These are phyloP conservation scores for Echinarachnius parma DNA, from an alignment of 53 echinoderm and acorn worm genomes.

Conservation along the genomic window DNA sequence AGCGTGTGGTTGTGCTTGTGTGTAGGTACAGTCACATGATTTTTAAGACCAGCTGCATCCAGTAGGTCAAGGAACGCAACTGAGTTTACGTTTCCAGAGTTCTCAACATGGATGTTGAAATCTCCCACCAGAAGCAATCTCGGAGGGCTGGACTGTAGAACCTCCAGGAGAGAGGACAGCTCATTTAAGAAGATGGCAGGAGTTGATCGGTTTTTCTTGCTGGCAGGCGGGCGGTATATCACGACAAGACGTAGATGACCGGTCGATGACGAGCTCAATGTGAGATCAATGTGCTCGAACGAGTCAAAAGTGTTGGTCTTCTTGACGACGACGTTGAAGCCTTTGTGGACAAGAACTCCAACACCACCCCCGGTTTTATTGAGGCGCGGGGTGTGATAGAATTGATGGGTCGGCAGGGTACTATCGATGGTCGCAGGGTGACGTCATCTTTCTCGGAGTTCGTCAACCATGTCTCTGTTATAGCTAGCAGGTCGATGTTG, in stretches of 20 bases:
- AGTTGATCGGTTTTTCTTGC: slow-evolving; percentile 25
- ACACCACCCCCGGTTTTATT: no score
- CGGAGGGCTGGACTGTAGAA: no score
- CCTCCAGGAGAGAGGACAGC: slow-evolving; percentile 24
- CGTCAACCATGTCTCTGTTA: no score
- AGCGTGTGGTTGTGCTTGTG: slow-evolving; percentile 29
- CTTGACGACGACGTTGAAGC: no score
- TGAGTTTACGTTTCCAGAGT: slow-evolving; percentile 2
- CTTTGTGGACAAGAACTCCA: no score
- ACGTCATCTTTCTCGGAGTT: no score
- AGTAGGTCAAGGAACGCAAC: slow-evolving; percentile 3
- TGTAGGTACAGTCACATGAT: slow-evolving; percentile 25
- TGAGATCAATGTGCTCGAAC: no score
- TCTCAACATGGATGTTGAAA: slow-evolving; percentile 52
- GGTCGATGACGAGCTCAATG: slow-evolving; percentile 18
- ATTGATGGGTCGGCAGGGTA: no score
- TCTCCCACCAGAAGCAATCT: slow-evolving; percentile 18
- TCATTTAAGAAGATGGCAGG: slow-evolving; percentile 6
- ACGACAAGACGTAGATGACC: slow-evolving; percentile 12
- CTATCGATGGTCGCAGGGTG: no score
- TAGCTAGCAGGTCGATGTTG: no score
- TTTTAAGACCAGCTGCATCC: not conserved
- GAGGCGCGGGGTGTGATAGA: no score
- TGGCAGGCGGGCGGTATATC: slow-evolving; percentile 29
- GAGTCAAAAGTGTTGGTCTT: no score